A percentile compares a stretch with the other conserved stretches of the same genome.
Conservation (phyloP, 64 coral and sea anemone genomes). For the Montipora efflorescens region DNA sequence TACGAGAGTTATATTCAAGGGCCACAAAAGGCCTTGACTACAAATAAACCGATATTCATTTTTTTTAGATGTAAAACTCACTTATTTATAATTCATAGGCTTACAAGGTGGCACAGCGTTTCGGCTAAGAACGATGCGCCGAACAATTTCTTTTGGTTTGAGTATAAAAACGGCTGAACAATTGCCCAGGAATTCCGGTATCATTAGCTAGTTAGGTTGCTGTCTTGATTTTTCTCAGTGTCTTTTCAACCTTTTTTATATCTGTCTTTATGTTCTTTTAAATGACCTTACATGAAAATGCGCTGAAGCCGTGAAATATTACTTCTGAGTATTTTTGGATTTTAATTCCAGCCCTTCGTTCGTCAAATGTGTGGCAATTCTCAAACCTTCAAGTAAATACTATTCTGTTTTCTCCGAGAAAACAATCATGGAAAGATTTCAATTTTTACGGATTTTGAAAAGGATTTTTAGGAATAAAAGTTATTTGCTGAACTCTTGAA, state of each 20-base stretch:
- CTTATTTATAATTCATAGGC: slow-evolving; percentile 88
- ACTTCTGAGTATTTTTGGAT: not conserved
- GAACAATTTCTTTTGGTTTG: slow-evolving; percentile 38
- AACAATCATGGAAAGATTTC: not conserved
- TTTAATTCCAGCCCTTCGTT: not conserved
- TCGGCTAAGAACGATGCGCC: slow-evolving; percentile 11
- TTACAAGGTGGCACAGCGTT: slow-evolving; percentile 22
- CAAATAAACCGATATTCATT: slow-evolving; percentile 40
- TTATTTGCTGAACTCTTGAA: not conserved
- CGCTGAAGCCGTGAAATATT: not conserved
- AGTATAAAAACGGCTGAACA: not conserved
- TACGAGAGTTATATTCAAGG: slow-evolving; percentile 5
- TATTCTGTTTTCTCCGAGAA: not conserved
- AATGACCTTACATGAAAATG: not conserved
- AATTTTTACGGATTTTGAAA: not conserved
- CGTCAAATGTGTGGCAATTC: not conserved
- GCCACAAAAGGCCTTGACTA: slow-evolving; percentile 2
- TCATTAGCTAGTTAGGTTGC: not conserved
- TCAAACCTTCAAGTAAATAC: not conserved
- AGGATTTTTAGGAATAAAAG: not conserved
- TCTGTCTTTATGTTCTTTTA: not conserved
- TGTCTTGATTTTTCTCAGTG: not conserved
- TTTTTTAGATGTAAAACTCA: slow-evolving; percentile 78
- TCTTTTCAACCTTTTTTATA: not conserved
- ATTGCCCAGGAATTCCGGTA: not conserved